Conservation (phyloP, 2,113 vertebrate species). For the Crotalus viridis region DNA sequence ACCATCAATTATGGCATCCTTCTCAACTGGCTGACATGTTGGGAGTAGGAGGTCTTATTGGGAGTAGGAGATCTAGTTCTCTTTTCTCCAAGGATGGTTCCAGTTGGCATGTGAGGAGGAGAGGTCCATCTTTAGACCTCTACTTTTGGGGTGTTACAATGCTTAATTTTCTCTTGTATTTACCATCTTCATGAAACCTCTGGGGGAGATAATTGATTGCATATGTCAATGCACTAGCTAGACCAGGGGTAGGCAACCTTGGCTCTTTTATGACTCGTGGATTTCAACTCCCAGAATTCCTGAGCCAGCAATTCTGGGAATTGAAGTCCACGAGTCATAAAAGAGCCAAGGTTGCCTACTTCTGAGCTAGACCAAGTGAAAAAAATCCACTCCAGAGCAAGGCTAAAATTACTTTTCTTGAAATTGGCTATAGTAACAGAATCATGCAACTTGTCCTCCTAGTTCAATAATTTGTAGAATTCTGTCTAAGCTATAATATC, state of each 20-base stretch:
- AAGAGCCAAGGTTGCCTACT: too few relatives aligned
- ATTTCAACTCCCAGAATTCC: too few relatives aligned
- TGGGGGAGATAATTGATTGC: background rate
- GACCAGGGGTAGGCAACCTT: background rate
- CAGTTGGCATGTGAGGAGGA: background rate
- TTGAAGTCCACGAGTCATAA: too few relatives aligned
- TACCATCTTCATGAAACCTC: background rate
- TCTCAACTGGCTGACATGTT: background rate
- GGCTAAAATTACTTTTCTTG: background rate
- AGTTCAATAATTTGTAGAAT: background rate
- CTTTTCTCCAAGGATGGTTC: background rate
- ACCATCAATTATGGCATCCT: background rate
- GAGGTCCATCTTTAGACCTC: background rate
- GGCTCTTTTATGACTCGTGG: too few relatives aligned
- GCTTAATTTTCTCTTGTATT: background rate
- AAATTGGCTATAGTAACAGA: background rate
- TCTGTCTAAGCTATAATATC: background rate
- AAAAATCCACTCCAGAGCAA: background rate
- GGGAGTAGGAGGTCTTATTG: background rate
- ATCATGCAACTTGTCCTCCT: background rate
- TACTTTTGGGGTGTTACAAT: background rate
- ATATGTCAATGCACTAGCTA: background rate
- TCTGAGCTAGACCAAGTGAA: background rate
- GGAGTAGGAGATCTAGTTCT: background rate
- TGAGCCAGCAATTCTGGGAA: too few relatives aligned